These are phyloP conservation scores for Dryadula phaetusa DNA, from an alignment of 2,888 invertebrate species.

Conservation along the genomic window DNA sequence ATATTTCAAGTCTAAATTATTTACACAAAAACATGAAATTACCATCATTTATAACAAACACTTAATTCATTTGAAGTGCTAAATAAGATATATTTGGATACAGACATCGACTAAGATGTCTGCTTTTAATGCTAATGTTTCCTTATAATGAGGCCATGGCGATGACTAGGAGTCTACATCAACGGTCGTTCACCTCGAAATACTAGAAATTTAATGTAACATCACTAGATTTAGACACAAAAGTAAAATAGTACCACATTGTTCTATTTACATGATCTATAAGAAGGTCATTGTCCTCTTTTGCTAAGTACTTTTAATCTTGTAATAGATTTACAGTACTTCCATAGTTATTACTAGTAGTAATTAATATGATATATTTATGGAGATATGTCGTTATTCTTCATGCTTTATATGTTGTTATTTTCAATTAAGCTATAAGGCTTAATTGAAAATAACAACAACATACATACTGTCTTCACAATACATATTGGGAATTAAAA, in stretches of 20 bases:
- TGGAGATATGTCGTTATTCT: conserved; percentile 18
- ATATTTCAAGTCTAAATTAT: conserved; percentile 28
- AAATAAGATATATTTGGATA: not conserved
- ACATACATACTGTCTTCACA: not conserved
- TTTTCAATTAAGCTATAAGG: too few species aligned
- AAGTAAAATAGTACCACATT: conserved; percentile 20
- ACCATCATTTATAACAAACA: not conserved
- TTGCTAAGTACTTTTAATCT: conserved; percentile 39
- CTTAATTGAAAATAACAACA: not conserved
- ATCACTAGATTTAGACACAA: not conserved
- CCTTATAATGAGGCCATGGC: conserved; percentile 51
- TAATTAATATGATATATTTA: conserved; percentile 8
- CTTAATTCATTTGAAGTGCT: not conserved
- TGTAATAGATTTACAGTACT: conserved; percentile 25
- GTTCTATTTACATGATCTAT: conserved; percentile 61
- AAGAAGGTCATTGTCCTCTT: conserved; percentile 66
- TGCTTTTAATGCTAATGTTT: conserved; percentile 24
- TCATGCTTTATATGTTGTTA: not conserved
- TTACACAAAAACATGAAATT: not conserved
- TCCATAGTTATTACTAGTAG: conserved; percentile 10
- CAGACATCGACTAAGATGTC: not conserved
- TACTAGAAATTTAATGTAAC: not conserved
- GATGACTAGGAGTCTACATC: conserved; percentile 38
- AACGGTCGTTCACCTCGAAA: conserved; percentile 13
- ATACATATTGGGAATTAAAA: too few species aligned